phyloP scores from a whole-genome alignment of 2,888 invertebrate genomes.

The Noctua fimbriata region DNA sequence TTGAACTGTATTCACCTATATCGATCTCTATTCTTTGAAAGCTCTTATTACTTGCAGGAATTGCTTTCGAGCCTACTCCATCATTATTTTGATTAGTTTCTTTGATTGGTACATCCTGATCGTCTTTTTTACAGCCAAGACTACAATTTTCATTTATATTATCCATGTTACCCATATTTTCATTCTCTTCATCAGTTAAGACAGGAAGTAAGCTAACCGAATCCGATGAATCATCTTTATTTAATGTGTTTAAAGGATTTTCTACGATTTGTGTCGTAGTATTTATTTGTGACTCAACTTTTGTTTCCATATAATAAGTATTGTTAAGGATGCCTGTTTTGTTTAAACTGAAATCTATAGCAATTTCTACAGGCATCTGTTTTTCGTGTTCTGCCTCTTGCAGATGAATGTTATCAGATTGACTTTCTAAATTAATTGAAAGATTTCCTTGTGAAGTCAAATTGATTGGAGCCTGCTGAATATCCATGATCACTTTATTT shows the following conservation, averaged over 20 bases:
- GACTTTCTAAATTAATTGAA: conserved; percentile 34
- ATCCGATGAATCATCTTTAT: conserved; percentile 33
- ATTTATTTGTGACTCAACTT: conserved; percentile 31
- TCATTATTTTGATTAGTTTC: conserved; percentile 10
- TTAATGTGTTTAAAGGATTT: conserved; percentile 27
- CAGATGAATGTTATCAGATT: conserved; percentile 31
- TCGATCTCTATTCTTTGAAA: conserved; percentile 14
- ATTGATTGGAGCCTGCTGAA: conserved; percentile 71
- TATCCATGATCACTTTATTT: conserved; percentile 42
- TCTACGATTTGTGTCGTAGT: conserved; percentile 6
- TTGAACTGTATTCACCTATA: conserved; percentile 4
- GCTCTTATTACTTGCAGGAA: conserved; percentile 11
- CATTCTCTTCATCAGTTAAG: conserved; percentile 30
- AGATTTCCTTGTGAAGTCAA: conserved; percentile 71
- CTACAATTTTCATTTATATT: conserved; percentile 15
- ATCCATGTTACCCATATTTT: conserved; percentile 6
- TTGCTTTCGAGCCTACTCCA: conserved; percentile 5
- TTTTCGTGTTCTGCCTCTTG: conserved; percentile 39
- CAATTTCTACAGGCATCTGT: conserved; percentile 69
- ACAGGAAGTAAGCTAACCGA: conserved; percentile 33
- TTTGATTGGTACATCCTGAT: conserved; percentile 6
- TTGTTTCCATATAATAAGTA: conserved; percentile 43
- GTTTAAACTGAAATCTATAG: conserved; percentile 83
- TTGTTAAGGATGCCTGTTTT: conserved; percentile 63
- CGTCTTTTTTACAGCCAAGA: conserved; percentile 8